These are phyloP conservation scores for Allophyes oxyacanthae DNA, from an alignment of 2,888 invertebrate genomes.

Conservation along the genomic window DNA sequence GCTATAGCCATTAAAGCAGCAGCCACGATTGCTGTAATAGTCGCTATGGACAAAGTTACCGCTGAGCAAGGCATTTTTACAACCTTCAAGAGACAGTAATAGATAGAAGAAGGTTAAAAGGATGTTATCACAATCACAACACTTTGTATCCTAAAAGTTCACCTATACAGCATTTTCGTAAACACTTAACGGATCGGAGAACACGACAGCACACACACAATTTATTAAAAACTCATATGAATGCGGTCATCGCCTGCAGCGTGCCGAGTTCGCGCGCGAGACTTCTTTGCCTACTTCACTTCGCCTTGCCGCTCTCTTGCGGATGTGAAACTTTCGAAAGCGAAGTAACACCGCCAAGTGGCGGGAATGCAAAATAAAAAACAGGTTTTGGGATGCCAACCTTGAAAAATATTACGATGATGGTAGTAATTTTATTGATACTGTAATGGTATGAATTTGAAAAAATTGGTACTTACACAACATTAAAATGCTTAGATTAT, in stretches of 20 bases:
- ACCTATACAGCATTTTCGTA: constrained; percentile 88
- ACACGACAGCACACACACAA: constrained; percentile 87
- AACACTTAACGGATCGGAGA: constrained; percentile 83
- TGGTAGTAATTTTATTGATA: constrained; percentile 4
- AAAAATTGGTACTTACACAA: background rate
- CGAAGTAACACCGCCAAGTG: constrained; percentile 85
- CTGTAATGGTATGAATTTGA: too few species aligned
- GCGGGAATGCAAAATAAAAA: constrained; percentile 87
- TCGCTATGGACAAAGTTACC: constrained; percentile 97
- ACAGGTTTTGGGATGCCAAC: constrained; percentile 75
- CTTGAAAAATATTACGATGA: constrained; percentile 24
- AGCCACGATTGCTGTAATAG: constrained; percentile 98
- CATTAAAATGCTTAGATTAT: too few species aligned
- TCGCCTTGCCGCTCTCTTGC: constrained; percentile 86
- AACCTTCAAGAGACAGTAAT: constrained; percentile 77
- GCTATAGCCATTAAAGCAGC: constrained; percentile 97
- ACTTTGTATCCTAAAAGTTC: constrained; percentile 79
- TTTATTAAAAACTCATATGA: constrained; percentile 85
- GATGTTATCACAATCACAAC: constrained; percentile 84
- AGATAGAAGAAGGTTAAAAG: constrained; percentile 69
- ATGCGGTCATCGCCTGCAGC: constrained; percentile 89
- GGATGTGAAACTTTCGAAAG: constrained; percentile 90
- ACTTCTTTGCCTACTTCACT: constrained; percentile 84
- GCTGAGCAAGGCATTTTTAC: constrained; percentile 97
- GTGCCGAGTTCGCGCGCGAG: constrained; percentile 87